Base-by-base conservation (phyloP, 2,888 invertebrate genomes). In the Drosophila falleni region DNA sequence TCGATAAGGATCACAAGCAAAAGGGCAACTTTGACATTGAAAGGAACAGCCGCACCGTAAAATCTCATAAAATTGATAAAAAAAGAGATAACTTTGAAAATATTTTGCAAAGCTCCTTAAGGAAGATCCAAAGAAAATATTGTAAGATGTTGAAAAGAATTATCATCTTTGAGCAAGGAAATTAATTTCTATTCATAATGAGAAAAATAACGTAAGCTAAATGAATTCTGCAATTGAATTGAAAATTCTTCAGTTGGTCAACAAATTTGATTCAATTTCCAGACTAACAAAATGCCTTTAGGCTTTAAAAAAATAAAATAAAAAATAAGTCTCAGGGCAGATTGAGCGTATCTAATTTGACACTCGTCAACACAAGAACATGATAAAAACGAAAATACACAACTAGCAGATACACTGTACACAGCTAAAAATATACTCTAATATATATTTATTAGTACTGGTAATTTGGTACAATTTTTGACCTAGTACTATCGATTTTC, bases 1-100 rank as follows among this genome's bases (percentile, higher is more conserved):
- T 74, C 75, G 86, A 88, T 88, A 74, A 65, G 88, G 78, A 86
- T 86, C 86, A 76, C 73, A 65, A 35, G 74, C 69, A 64, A 64
- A 66, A 44, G 62, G 63, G 33, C 23, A 55, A 62, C 49, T 60
- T 49, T 49, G 37, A 51, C 67, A 67, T 53, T 81, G 65, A 83
- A 83, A 70, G 73, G 75, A 84, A 54, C 71, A 84, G 78, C 15
- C 47, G 53, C 65, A 78, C 80, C 85, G 80, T 81, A 66, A 87
- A 87, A 84, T 81, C 75, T 69, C 35, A 51, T 41, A 46, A 80
- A 81, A 81, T 80, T 74, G 71, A 83, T 77, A 69, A 41, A 67
- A 55, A 39, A 23, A 0, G 23, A 29, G 44, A 74, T 53, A 65
- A 49, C 61, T 74, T 71, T 74, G 50, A 46, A 78, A 65, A 39